These are phyloP conservation scores for Nycteola revayana DNA, from an alignment of 2,888 invertebrate genomes.

Conservation along the genomic window DNA sequence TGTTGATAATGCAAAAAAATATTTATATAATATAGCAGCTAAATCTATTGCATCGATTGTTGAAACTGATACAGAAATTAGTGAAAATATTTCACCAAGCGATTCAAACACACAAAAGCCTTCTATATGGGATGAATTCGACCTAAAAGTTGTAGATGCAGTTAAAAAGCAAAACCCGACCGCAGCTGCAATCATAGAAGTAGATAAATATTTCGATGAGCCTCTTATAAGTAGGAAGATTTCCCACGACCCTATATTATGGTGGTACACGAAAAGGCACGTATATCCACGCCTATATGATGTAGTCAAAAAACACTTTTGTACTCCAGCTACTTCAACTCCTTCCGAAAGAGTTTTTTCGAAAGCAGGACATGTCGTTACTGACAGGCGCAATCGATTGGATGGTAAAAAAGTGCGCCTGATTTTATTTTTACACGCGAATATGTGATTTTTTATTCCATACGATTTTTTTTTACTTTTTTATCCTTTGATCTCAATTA, in stretches of 20 bases:
- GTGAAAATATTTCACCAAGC: background rate
- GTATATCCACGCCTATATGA: slow-evolving; percentile 4
- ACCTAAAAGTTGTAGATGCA: slow-evolving; percentile 1
- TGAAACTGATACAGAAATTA: background rate
- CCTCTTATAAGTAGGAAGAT: background rate
- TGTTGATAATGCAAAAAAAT: background rate
- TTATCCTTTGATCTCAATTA: too few species aligned
- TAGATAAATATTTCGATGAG: slow-evolving; percentile 5
- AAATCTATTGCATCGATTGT: background rate
- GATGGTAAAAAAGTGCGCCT: slow-evolving; percentile 1
- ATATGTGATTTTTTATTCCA: slow-evolving; percentile 2
- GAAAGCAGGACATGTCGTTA: slow-evolving; percentile 1
- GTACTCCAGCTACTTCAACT: slow-evolving; percentile 1
- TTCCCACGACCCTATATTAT: background rate
- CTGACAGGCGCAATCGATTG: slow-evolving; percentile 3
- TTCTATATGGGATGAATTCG: background rate
- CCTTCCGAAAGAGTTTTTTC: slow-evolving; percentile 4
- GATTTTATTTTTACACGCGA: slow-evolving; percentile 1
- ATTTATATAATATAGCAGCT: background rate
- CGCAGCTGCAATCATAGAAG: slow-evolving; percentile 4
- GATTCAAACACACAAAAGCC: too few species aligned
- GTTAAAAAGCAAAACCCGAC: slow-evolving; percentile 5
- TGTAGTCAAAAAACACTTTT: background rate
- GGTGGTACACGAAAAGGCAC: slow-evolving; percentile 1
- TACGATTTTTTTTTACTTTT: too few species aligned